phyloP scores from a whole-genome alignment of 2,113 vertebrate genomes.

The Muscicapa adusta region DNA sequence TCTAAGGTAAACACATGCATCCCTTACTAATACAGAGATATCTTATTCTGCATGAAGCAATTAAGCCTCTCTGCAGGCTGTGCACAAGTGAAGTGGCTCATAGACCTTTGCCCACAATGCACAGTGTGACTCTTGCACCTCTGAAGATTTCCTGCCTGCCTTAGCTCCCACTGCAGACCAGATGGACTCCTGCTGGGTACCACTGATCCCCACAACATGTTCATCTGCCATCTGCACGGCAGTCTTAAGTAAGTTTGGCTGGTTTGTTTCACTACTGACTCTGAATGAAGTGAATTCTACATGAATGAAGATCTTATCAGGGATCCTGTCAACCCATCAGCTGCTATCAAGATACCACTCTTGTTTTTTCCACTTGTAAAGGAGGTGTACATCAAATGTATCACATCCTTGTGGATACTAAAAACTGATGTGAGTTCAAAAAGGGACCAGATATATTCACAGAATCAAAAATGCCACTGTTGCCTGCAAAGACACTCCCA shows the following conservation, averaged over 20 bases:
- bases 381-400: background rate
- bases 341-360: background rate
- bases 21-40: background rate
- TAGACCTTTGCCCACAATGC: background rate
- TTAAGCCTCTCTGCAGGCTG: background rate
- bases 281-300: background rate
- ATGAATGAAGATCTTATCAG: background rate
- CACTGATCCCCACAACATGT: accelerated
- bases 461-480: background rate
- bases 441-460: background rate
- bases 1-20: background rate
- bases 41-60: background rate
- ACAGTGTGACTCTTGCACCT: background rate
- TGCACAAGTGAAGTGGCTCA: background rate
- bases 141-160: background rate
- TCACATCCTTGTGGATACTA: background rate
- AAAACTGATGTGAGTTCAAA: background rate
- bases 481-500: background rate
- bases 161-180: accelerated
- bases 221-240: background rate
- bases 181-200: background rate
- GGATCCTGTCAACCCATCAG: background rate
- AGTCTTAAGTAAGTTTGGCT: background rate
- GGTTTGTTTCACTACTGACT: background rate
- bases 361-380: background rate